Percentiles rank a stretch among this genome's conserved stretches.
Conservation (phyloP, 2,113 vertebrate species). For the Thalassoma bifasciatum region DNA sequence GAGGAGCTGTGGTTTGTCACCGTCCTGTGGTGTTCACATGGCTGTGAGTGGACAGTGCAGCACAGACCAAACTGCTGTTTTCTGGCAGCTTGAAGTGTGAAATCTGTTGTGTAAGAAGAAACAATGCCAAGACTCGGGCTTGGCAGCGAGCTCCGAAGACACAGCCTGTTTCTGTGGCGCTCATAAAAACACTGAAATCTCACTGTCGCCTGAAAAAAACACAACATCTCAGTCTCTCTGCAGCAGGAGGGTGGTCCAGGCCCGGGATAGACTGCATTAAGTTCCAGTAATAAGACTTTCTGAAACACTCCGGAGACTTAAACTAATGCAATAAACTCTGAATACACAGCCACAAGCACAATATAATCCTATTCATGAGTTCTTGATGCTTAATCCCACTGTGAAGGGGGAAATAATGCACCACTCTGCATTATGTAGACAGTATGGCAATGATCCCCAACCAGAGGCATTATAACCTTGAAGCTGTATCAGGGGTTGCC, state of each 20-base stretch:
- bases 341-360: slow-evolving; percentile 8
- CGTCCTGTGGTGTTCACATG: too few species aligned
- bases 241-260: slow-evolving; percentile 24
- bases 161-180: not conserved
- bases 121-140: not conserved
- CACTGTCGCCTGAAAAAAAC: not conserved
- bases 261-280: slow-evolving; percentile 2
- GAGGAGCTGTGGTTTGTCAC: not conserved
- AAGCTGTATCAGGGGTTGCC: not conserved
- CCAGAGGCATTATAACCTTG: not conserved
- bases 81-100: not conserved
- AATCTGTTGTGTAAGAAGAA: slow-evolving; percentile 13
- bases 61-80: not conserved
- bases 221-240: not conserved
- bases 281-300: slow-evolving; percentile 1
- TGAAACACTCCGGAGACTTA: slow-evolving; percentile 28
- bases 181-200: slow-evolving; percentile 4
- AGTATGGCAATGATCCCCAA: not conserved
- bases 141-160: not conserved
- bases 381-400: slow-evolving; percentile 43
- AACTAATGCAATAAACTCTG: slow-evolving; percentile 31
- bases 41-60: not conserved
- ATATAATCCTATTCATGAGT: slow-evolving; percentile 50
- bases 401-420: slow-evolving; percentile 22
- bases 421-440: not conserved